Base-by-base conservation (phyloP, 2,113 vertebrate species). In the Charadrius vociferus region DNA sequence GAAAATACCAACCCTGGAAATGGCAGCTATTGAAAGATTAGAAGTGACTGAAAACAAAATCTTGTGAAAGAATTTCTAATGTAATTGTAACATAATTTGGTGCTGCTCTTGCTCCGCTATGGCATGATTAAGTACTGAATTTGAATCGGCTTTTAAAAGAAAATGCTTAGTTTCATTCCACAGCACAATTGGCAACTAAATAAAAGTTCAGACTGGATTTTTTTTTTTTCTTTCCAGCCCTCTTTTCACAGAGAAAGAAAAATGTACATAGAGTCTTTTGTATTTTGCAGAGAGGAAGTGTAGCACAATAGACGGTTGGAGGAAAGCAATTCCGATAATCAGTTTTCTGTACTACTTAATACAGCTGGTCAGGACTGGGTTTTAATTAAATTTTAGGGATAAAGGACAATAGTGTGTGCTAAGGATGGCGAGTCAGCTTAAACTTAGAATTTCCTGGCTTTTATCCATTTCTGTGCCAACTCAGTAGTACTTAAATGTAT, bases 301-400 rank as follows among this genome's bases (percentile, higher is more conserved):
- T 55, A 95, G 50, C 81, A 98, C 94, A 98, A 97, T 97, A 95
- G 97, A 26, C 75, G 0, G 47, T 90, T 53, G 26, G 97, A 94
- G 98, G 91, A 88, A 96, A 98, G 96, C 97, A 98, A 98, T 98
- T 98, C 96, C 79, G 90, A 94, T 97, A 97, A 96, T 96, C 96
- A 97, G 92, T 98, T 98, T 98, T 98, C 97, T 98, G 90, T 97
- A 97, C 94, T 95, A 83, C 98, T 98, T 98, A 90, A 87, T 96
- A 93, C 93, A 96, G 92, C 97, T 97, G 94, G 89, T 97, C 95
- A 96, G 96, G 97, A 88, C 87, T 97, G 84, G 90, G 92, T 90
- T 98, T 98, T 98, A 98, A 98, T 98, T 98, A 98, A 98, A 98
- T 98, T 98, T 98, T 95, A 52, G 86, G 92, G 93, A 97, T 97